Evolutionary conservation across 2,888 invertebrate species (phyloP).

Genomic region (Acanthosepion lycidas): DNA sequence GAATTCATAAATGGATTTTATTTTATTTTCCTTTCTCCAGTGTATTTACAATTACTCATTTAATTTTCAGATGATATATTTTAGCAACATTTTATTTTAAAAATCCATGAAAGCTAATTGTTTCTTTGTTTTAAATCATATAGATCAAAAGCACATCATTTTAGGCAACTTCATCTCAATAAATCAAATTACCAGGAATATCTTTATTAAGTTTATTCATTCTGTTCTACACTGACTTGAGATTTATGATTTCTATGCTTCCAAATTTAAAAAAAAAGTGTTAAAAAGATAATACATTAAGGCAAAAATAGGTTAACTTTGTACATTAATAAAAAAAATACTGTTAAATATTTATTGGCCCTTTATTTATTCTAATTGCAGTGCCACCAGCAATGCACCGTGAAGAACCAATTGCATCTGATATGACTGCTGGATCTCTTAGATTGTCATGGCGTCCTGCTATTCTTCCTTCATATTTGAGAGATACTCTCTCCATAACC

Average conservation of each 20-base stretch:
- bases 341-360: not conserved
- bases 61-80: too few relatives aligned
- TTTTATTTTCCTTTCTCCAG: too few relatives aligned
- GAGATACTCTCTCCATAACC: constrained; percentile 59
- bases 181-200: not conserved
- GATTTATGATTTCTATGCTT: not conserved
- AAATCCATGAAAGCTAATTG: too few relatives aligned
- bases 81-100: too few relatives aligned
- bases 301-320: not conserved
- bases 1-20: too few relatives aligned
- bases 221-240: not conserved
- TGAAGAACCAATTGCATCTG: constrained; percentile 65
- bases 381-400: constrained; percentile 63
- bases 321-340: not conserved
- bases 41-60: too few relatives aligned
- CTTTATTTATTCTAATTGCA: constrained; percentile 51
- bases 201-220: not conserved
- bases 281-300: too few relatives aligned
- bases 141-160: too few relatives aligned
- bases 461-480: constrained; percentile 60
- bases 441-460: constrained; percentile 68
- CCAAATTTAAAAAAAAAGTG: too few relatives aligned
- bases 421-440: constrained; percentile 62
- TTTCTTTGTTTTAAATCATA: too few relatives aligned
- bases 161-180: too few relatives aligned